Percentiles rank a stretch among this genome's conserved stretches.
Conservation (phyloP, 2,888 invertebrate species). For the Scelioninae gen. 1 region DNA sequence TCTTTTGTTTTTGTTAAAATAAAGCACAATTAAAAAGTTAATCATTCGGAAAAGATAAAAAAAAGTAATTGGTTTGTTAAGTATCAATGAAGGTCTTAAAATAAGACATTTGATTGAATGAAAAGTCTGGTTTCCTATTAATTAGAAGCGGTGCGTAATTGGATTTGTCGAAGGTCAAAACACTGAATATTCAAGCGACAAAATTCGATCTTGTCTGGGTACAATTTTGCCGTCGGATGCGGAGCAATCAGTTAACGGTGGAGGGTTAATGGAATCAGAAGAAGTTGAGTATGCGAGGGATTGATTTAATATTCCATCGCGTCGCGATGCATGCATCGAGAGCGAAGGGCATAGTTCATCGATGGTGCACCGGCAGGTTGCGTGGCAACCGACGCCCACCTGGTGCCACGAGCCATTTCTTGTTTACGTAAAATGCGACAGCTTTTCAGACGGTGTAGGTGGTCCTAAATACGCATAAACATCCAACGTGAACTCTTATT, state of each 20-base stretch:
- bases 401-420: constrained; percentile 74
- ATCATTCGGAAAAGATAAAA: not conserved
- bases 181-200: constrained; percentile 6
- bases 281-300: constrained; percentile 31
- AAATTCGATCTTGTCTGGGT: constrained; percentile 10
- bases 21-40: not conserved
- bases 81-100: constrained; percentile 17
- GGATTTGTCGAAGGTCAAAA: constrained; percentile 23
- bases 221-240: not conserved
- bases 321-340: constrained; percentile 2
- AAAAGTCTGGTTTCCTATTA: constrained; percentile 12
- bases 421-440: constrained; percentile 54
- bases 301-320: constrained; percentile 32
- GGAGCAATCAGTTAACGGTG: not conserved
- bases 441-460: constrained; percentile 41
- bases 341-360: constrained; percentile 68
- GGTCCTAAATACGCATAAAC: constrained; percentile 36
- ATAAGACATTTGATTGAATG: constrained; percentile 13
- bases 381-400: constrained; percentile 80
- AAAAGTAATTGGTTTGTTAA: not conserved
- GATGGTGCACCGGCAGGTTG: constrained; percentile 73
- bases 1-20: too few species aligned
- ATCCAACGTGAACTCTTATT: constrained; percentile 7
- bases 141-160: constrained; percentile 10
- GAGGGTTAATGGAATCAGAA: constrained; percentile 52